Conservation (phyloP, 1,140 invertebrate species). For the Subanguina moxae region DNA sequence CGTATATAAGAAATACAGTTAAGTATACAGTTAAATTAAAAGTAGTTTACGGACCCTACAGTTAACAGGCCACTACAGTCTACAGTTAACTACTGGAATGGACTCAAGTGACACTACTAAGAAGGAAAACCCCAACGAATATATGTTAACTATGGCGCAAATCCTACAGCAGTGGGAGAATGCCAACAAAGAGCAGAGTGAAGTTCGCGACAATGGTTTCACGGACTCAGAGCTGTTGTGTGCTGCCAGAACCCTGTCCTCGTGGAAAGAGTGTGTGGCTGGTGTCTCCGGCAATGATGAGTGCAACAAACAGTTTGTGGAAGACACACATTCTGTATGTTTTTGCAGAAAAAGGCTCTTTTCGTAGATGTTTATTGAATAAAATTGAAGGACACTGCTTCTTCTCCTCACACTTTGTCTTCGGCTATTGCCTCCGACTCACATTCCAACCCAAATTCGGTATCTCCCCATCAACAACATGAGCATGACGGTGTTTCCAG, state of each 20-base stretch:
- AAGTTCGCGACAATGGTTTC: neutral
- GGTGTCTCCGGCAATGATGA: neutral
- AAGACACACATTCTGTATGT: conserved; percentile 1
- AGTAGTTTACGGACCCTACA: too few relatives aligned
- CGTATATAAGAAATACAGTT: too few relatives aligned
- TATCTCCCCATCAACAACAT: conserved; percentile 1
- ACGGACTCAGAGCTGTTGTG: neutral
- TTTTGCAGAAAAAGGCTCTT: neutral
- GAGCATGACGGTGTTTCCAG: neutral
- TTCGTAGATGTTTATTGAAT: neutral
- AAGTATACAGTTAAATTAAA: too few relatives aligned
- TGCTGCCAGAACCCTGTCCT: neutral
- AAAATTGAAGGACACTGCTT: conserved; percentile 2
- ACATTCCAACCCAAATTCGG: conserved; percentile 12
- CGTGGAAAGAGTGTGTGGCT: neutral
- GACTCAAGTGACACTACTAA: too few relatives aligned
- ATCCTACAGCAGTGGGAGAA: neutral
- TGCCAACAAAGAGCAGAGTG: neutral
- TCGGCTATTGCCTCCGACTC: conserved; percentile 8
- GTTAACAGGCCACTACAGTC: too few relatives aligned
- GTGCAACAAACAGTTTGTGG: neutral
- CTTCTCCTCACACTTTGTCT: conserved; percentile 1
- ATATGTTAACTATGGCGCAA: neutral
- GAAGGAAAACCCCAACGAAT: neutral
- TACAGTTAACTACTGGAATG: too few relatives aligned